phyloP scores from a whole-genome alignment of 35 echinoderm and acorn worm genomes.

The Ptychodera flava region DNA sequence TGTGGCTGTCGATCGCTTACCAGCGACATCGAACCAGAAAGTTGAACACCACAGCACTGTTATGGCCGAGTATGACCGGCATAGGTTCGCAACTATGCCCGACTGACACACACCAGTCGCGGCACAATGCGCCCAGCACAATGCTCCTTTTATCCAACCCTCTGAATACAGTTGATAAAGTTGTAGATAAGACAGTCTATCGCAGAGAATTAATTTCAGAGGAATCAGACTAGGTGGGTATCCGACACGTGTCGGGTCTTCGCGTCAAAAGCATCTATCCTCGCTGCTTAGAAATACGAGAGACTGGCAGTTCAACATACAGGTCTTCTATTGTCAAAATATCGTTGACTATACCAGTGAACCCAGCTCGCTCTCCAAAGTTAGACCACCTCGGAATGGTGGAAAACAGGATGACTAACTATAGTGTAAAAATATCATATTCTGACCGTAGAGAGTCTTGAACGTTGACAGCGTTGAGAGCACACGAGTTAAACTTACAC shows the following conservation, averaged over 20 bases:
- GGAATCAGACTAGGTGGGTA: not conserved
- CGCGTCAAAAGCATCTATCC: not conserved
- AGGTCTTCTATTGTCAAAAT: no score
- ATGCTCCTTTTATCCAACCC: not conserved
- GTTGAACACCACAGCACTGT: not conserved
- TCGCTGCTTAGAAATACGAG: no score
- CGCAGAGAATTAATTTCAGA: not conserved
- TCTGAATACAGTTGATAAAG: not conserved
- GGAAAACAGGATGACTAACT: no score
- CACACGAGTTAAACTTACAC: no score
- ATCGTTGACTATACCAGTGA: no score
- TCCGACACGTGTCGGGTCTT: not conserved
- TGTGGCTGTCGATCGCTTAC: not conserved
- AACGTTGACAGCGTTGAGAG: no score
- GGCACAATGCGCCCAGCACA: not conserved
- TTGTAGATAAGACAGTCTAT: conserved; percentile 1
- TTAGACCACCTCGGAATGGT: no score
- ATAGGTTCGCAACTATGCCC: not conserved
- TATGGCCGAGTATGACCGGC: not conserved
- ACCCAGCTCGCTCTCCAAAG: no score
- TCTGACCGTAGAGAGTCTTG: no score
- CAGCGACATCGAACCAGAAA: not conserved
- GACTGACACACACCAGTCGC: not conserved
- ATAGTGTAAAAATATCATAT: no score
- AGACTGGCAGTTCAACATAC: no score